These are phyloP conservation scores for Apamea anceps DNA, from an alignment of 2,888 invertebrate genomes.

Conservation along the genomic window DNA sequence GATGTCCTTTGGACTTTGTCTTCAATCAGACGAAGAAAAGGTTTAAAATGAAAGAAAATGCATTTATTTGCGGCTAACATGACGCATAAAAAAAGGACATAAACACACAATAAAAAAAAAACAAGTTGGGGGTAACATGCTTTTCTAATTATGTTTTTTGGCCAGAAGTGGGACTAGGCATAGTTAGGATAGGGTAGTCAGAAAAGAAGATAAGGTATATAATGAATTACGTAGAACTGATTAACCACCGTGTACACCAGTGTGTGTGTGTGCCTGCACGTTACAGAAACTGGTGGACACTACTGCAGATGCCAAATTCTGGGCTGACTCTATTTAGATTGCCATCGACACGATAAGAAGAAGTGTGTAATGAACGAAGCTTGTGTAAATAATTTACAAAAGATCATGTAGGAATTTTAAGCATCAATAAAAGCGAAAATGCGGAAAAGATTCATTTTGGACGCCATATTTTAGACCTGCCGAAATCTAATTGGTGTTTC, in stretches of 20 bases:
- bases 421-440: neutral
- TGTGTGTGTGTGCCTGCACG: neutral
- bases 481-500: neutral
- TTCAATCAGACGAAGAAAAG: neutral
- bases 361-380: neutral
- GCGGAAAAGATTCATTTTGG: neutral
- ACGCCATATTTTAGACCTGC: neutral
- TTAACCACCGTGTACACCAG: neutral
- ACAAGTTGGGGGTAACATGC: no score
- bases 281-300: neutral
- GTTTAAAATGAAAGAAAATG: no score
- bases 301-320: neutral
- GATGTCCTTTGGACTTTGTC: slow-evolving; percentile 17
- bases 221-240: neutral
- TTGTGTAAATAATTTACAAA: neutral
- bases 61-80: no score
- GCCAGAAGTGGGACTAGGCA: neutral
- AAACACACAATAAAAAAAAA: no score
- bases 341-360: neutral
- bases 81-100: no score
- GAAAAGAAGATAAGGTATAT: neutral
- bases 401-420: neutral
- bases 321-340: neutral
- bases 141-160: neutral
- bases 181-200: neutral